These are phyloP conservation scores for Carettochelys insculpta DNA, from an alignment of 2,113 vertebrate species.

Conservation along the genomic window DNA sequence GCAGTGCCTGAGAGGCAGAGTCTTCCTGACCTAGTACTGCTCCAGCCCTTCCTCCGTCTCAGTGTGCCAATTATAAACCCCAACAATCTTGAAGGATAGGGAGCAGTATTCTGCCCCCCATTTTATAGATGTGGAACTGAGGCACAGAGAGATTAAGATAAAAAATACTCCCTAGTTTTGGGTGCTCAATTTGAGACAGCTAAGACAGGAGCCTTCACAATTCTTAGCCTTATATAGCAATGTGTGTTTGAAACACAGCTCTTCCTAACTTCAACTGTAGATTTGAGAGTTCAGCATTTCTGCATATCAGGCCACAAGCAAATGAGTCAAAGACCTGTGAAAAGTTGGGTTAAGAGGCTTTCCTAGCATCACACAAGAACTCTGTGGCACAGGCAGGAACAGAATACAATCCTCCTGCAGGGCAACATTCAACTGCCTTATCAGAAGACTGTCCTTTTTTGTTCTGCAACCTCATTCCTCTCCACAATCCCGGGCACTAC, in stretches of 20 bases:
- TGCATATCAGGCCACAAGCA: background rate
- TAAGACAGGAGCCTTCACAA: background rate
- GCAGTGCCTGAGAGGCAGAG: background rate
- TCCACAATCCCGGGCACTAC: background rate
- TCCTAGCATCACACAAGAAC: background rate
- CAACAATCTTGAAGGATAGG: background rate
- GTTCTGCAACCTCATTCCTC: no score
- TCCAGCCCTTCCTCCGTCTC: background rate
- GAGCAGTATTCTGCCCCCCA: background rate
- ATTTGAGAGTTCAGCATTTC: background rate
- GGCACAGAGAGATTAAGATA: background rate
- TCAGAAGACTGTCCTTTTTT: background rate
- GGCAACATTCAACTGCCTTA: background rate
- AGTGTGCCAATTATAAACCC: background rate
- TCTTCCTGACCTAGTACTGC: background rate
- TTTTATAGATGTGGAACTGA: background rate
- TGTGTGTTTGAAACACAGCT: background rate
- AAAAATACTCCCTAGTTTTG: background rate
- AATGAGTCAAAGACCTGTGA: background rate
- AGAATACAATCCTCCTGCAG: background rate
- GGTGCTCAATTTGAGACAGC: background rate
- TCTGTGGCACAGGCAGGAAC: background rate
- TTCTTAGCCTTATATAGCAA: background rate
- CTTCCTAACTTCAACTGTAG: background rate
- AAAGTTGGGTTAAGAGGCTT: background rate